Evolutionary conservation across 2,797 vertebrate genomes (phyloP), one percentile per base, ranked within the genome.

Genomic region (Kryptolebias ocellatus): DNA sequence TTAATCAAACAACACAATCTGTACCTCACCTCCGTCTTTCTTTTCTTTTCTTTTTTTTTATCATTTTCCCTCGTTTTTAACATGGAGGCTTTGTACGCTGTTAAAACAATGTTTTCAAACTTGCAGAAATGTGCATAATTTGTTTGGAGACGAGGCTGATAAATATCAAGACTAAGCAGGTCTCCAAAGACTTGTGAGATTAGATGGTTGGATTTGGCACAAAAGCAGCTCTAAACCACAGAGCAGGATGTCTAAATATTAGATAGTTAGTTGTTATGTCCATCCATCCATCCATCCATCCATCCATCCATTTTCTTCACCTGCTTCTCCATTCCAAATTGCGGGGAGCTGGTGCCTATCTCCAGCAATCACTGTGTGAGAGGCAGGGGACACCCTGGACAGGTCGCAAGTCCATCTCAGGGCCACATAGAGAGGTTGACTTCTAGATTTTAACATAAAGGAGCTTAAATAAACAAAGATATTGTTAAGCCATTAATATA

Each of bases 1-100:
- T 82, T 79, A 84, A 89, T 92, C 84, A 90, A 83, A 86, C 81
- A 84, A 83, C 83, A 85, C 75, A 50, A 60, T 67, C 72, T 11
- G 0, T 64, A 70, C 62, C 55, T 74, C 79, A 65, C 78, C 70
- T 67, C 67, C 34, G 9, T 8, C 34, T 18, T 27, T 72, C 67
- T 79, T 72, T 10, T 10, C 34, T 5, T 37, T 37, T 44, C 2
- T 11, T 12, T 44, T 44, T 44, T 44, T 53, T 37, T 72, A 60
- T 66, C 20, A 58, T 78, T 79, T 80, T 73, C 16, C 53, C 74
- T 67, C 66, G 79, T 68, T 28, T 60, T 70, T 84, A 68, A 67
- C 58, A 68, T 72, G 20, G 51, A n/a, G 20, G 42, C 1, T 17
- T n/a, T 44, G 34, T 79, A 24, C 20, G 20, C 20, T 24, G 20